phyloP scores from a whole-genome alignment of 2,113 vertebrate species.

The Argyrosomus japonicus region DNA sequence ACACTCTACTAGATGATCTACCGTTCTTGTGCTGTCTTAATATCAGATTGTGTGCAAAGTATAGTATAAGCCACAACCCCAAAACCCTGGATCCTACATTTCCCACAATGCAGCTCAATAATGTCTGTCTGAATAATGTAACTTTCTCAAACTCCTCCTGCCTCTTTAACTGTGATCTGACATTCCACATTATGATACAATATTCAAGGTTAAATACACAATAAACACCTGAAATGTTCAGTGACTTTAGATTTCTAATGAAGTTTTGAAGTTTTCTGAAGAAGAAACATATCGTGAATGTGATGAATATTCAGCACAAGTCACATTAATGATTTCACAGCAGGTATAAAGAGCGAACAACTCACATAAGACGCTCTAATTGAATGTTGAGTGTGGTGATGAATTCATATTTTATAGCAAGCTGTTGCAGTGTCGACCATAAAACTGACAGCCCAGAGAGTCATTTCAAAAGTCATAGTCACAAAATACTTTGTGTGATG shows the following conservation, averaged over 20 bases:
- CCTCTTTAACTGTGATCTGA: not conserved
- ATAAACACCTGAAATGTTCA: not conserved
- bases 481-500: not conserved
- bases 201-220: not conserved
- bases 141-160: not conserved
- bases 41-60: not conserved
- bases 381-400: not conserved
- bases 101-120: constrained; percentile 8
- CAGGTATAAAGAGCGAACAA: not conserved
- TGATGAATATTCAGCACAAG: constrained; percentile 46
- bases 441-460: not conserved
- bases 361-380: not conserved
- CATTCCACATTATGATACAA: not conserved
- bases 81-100: not conserved
- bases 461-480: not conserved
- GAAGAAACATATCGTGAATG: not conserved
- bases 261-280: not conserved
- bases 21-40: not conserved
- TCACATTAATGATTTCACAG: not conserved
- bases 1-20: no score
- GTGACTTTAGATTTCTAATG: not conserved
- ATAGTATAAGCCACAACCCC: not conserved
- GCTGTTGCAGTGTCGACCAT: not conserved
- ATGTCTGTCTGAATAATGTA: not conserved
- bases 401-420: not conserved